Conservation (phyloP, 2,888 invertebrate genomes). For the Apodemia duryi region DNA sequence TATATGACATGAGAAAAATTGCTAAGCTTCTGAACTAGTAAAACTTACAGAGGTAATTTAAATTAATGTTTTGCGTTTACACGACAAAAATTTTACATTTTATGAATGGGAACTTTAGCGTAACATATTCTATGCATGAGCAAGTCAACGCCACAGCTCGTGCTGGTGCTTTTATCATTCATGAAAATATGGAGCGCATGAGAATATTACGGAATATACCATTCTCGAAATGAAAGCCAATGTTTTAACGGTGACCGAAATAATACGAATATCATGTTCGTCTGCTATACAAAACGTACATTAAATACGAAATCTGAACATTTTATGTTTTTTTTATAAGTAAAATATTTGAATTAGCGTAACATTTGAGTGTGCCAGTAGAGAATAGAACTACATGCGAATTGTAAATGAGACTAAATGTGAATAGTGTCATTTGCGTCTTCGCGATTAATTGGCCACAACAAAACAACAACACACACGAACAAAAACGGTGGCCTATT, state of each 20-base stretch:
- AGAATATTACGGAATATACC: conserved; percentile 4
- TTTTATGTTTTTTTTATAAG: not conserved
- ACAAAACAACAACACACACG: too few relatives aligned
- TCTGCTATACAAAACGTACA: not conserved
- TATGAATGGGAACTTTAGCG: not conserved
- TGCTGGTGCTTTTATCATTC: not conserved
- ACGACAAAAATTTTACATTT: conserved; percentile 5
- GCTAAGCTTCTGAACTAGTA: too few relatives aligned
- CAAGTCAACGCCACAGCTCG: not conserved
- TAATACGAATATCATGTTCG: not conserved
- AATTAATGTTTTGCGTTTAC: not conserved
- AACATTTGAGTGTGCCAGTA: too few relatives aligned
- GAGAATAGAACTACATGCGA: too few relatives aligned
- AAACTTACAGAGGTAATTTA: not conserved
- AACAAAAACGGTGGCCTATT: too few relatives aligned
- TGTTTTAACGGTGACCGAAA: conserved; percentile 2
- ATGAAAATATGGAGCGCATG: conserved; percentile 7
- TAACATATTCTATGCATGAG: not conserved
- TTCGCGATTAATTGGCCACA: too few relatives aligned
- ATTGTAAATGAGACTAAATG: too few relatives aligned
- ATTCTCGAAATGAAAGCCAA: conserved; percentile 4
- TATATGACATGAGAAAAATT: too few relatives aligned
- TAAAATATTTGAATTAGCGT: not conserved
- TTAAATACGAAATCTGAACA: not conserved
- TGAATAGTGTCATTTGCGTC: too few relatives aligned